A percentile compares a stretch with the other conserved stretches of the same genome.
Evolutionary conservation across 1,140 invertebrate species (phyloP).

Genomic region (Drosophila parabipectinata): DNA sequence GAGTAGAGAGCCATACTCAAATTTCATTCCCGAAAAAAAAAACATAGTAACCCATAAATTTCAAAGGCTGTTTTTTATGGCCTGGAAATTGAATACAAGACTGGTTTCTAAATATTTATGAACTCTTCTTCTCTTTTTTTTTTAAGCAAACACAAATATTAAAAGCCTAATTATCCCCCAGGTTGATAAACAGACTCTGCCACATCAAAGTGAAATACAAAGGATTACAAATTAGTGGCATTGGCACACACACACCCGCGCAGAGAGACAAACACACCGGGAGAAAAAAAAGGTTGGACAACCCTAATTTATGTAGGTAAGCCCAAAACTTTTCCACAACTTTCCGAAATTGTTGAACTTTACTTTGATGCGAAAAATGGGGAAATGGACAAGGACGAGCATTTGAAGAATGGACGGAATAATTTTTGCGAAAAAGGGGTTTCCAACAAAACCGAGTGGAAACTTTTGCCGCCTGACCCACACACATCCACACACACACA

Average conservation of each 20-base stretch:
- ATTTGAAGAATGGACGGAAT: conserved; percentile 29
- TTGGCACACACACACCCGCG: too few species aligned
- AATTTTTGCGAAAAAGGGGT: conserved; percentile 3
- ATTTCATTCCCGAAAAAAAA: conserved; percentile 6
- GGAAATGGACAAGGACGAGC: conserved; percentile 10
- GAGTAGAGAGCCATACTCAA: conserved; percentile 9
- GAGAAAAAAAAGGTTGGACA: neutral
- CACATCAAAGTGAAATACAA: conserved; percentile 3
- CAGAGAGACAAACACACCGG: too few species aligned
- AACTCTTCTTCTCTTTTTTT: neutral
- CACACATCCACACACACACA: neutral
- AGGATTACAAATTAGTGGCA: conserved; percentile 4
- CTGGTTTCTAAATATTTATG: neutral
- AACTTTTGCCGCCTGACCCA: conserved; percentile 50
- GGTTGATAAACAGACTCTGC: conserved; percentile 4
- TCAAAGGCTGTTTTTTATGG: neutral
- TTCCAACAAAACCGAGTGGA: conserved; percentile 17
- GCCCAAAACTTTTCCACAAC: conserved; percentile 1
- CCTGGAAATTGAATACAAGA: conserved; percentile 1
- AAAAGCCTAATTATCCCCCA: conserved; percentile 4
- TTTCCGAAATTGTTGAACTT: conserved; percentile 3
- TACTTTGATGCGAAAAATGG: conserved; percentile 1
- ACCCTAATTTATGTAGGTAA: conserved; percentile 4
- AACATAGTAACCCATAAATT: conserved; percentile 10
- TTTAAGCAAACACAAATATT: neutral